A percentile compares a stretch with the other conserved stretches of the same genome.
Conservation (phyloP, 37 sponge, comb jelly and placozoan species). For the Tethya wilhelma region DNA sequence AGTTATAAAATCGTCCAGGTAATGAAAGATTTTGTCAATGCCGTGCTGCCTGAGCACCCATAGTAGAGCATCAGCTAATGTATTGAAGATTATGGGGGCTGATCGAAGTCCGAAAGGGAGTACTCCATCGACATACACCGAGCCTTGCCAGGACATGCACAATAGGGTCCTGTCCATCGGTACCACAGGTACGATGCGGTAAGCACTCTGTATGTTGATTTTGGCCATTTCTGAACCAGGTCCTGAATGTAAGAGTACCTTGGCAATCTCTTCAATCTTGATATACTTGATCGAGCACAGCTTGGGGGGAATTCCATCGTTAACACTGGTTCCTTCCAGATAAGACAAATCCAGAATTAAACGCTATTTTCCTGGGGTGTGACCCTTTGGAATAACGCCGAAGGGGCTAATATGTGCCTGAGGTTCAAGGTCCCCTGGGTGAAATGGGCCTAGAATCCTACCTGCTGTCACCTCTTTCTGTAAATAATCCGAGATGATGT, state of each 20-base stretch:
- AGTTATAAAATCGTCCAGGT: slow-evolving; percentile 30
- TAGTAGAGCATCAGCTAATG: slow-evolving; percentile 6
- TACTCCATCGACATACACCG: neutral
- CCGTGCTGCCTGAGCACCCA: slow-evolving; percentile 31
- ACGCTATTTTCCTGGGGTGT: slow-evolving; percentile 17
- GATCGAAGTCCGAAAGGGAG: slow-evolving; percentile 35
- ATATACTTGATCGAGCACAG: slow-evolving; percentile 14
- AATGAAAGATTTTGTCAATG: neutral
- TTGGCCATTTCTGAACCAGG: neutral
- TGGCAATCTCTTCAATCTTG: neutral
- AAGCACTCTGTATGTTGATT: slow-evolving; percentile 8
- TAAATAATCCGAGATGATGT: slow-evolving; percentile 2
- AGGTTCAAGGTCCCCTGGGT: neutral
- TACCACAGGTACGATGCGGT: slow-evolving; percentile 21
- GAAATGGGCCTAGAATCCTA: slow-evolving; percentile 2
- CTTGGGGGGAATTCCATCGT: slow-evolving; percentile 17
- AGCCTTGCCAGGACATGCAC: slow-evolving; percentile 7
- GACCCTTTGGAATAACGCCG: slow-evolving; percentile 17
- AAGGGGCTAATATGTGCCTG: neutral
- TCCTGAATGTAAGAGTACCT: neutral
- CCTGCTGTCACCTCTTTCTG: neutral
- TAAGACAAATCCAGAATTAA: slow-evolving; percentile 16
- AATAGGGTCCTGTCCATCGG: slow-evolving; percentile 14
- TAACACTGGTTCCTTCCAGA: neutral
- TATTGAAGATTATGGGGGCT: slow-evolving; percentile 32